These are phyloP conservation scores for Nymphalis polychloros DNA, from an alignment of 2,888 invertebrate genomes.

Conservation along the genomic window DNA sequence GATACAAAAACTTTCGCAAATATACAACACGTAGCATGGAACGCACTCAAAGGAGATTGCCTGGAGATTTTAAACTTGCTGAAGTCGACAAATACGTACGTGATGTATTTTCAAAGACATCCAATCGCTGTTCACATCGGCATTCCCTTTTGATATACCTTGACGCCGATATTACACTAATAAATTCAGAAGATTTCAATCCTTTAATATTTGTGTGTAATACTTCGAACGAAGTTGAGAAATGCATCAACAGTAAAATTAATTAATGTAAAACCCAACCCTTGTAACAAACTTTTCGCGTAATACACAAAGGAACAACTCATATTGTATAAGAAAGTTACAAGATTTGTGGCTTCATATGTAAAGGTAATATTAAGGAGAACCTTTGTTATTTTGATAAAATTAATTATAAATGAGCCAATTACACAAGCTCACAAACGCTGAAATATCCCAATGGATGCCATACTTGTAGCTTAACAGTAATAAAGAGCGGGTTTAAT, in stretches of 20 bases:
- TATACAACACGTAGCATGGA: too few species aligned
- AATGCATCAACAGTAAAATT: constrained; percentile 5
- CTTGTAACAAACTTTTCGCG: background rate
- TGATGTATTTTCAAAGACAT: too few species aligned
- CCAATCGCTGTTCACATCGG: background rate
- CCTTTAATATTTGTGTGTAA: background rate
- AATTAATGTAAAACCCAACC: background rate
- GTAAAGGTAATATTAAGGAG: background rate
- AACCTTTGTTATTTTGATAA: background rate
- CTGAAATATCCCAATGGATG: too few species aligned
- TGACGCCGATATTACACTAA: background rate
- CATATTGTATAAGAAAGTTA: constrained; percentile 21
- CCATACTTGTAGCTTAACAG: too few species aligned
- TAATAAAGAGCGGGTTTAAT: too few species aligned
- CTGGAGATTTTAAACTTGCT: too few species aligned
- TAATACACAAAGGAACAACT: constrained; percentile 1
- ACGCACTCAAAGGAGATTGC: too few species aligned
- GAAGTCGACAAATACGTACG: too few species aligned
- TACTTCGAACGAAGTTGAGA: background rate
- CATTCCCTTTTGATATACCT: background rate
- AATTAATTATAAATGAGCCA: background rate
- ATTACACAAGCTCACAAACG: too few species aligned
- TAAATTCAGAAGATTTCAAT: constrained; percentile 3
- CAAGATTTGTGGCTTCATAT: constrained; percentile 19
- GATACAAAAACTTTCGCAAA: too few species aligned